A percentile compares a stretch with the other conserved stretches of the same genome.
Evolutionary conservation across 2,888 invertebrate genomes (phyloP).

Genomic region (Luffia ferchaultella): DNA sequence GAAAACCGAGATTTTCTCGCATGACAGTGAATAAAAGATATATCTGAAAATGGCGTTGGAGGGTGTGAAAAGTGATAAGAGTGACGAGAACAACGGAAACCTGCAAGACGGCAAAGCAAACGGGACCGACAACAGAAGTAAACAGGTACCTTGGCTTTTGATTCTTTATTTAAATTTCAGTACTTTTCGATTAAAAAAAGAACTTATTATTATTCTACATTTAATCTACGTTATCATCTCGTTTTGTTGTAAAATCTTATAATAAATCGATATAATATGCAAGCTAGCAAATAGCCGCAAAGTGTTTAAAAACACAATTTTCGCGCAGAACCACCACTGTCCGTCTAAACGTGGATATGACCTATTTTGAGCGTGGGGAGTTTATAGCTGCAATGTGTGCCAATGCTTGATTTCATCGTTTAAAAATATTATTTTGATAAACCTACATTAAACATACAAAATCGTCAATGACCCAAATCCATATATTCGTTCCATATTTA

Average conservation of each 20-base stretch:
- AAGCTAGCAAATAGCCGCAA: not conserved
- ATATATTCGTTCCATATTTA: too few relatives aligned
- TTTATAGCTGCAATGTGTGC: slow-evolving; percentile 19
- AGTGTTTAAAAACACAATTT: slow-evolving; percentile 16
- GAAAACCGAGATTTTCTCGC: slow-evolving; percentile 37
- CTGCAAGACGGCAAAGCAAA: slow-evolving; percentile 60
- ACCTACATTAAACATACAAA: too few relatives aligned
- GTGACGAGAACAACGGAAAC: slow-evolving; percentile 61
- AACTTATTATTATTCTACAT: too few relatives aligned
- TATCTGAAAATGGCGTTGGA: slow-evolving; percentile 58
- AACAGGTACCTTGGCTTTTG: slow-evolving; percentile 49
- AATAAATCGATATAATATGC: not conserved
- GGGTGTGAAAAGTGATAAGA: slow-evolving; percentile 63
- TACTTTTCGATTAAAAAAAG: not conserved
- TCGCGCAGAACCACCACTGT: slow-evolving; percentile 46
- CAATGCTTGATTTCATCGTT: not conserved
- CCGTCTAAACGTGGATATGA: slow-evolving; percentile 47
- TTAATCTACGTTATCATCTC: too few relatives aligned
- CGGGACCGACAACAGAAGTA: slow-evolving; percentile 66
- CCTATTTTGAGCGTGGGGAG: slow-evolving; percentile 46
- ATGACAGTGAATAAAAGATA: slow-evolving; percentile 58
- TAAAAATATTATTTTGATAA: not conserved
- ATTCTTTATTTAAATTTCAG: not conserved
- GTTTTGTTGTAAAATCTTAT: not conserved
- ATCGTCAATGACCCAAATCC: too few relatives aligned